Evolutionary conservation across 1,140 invertebrate species (phyloP).

Genomic region (Formica exsecta): DNA sequence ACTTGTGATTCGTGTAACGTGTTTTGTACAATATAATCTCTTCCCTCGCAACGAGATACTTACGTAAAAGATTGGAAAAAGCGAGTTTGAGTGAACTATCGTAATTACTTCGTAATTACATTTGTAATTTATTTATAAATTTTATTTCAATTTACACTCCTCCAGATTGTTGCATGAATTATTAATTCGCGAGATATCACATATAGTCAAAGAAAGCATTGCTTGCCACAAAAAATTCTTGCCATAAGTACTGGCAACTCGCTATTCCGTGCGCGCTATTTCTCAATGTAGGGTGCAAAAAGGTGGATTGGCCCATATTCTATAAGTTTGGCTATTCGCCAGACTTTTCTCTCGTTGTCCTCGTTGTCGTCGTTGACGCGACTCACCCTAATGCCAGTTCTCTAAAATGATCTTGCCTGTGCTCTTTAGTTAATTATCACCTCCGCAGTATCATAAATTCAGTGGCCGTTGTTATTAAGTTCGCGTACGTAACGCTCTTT

Average conservation of each 20-base stretch:
- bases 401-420: background rate
- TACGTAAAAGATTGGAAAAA: background rate
- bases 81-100: background rate
- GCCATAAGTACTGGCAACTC: constrained; percentile 8
- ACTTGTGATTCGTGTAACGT: background rate
- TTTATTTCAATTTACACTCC: too few species aligned
- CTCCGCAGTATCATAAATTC: constrained; percentile 51
- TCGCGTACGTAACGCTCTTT: background rate
- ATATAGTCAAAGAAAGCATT: background rate
- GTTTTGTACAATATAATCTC: background rate
- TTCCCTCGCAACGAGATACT: background rate
- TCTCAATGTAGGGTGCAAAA: constrained; percentile 40
- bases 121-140: too few species aligned
- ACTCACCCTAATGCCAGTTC: constrained; percentile 1
- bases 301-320: constrained; percentile 65
- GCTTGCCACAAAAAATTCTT: background rate
- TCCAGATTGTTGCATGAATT: background rate
- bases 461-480: constrained; percentile 25
- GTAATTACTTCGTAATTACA: background rate
- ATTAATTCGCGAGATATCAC: constrained; percentile 18
- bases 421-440: constrained; percentile 68
- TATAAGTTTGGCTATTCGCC: constrained; percentile 70
- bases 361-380: background rate
- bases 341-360: constrained; percentile 55
- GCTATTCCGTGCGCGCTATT: constrained; percentile 24